Conservation (phyloP, 2,888 invertebrate genomes). For the Brachypalpus laphriformis region DNA sequence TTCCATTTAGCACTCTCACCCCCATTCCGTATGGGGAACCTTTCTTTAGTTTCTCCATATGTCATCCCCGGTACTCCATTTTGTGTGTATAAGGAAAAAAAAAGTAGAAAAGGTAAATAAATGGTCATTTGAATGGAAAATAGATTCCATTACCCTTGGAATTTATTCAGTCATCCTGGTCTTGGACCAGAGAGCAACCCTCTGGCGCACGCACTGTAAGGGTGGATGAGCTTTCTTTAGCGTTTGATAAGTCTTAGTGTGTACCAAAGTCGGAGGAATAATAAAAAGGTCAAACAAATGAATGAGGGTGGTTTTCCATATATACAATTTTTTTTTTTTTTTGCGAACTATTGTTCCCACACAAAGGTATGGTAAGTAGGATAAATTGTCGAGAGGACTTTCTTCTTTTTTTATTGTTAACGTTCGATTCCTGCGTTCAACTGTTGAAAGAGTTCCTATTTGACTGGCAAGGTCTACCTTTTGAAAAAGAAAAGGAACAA, state of each 20-base stretch:
- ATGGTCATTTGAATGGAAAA: conserved; percentile 74
- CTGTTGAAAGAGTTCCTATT: conserved; percentile 28
- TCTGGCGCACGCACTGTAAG: conserved; percentile 47
- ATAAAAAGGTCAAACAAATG: conserved; percentile 70
- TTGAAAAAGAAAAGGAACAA: not conserved
- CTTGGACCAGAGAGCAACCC: conserved; percentile 39
- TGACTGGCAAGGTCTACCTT: not conserved
- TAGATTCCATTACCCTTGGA: conserved; percentile 73
- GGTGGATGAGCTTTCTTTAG: conserved; percentile 44
- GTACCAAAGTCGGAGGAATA: conserved; percentile 30
- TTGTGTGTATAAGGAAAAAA: conserved; percentile 10
- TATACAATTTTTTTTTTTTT: not conserved
- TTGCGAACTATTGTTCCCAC: conserved; percentile 49
- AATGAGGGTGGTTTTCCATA: conserved; percentile 53
- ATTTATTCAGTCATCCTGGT: conserved; percentile 60
- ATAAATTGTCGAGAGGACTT: conserved; percentile 58
- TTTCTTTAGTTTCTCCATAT: conserved; percentile 64
- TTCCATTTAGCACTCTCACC: conserved; percentile 72
- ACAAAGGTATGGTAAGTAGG: conserved; percentile 71
- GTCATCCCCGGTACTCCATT: conserved; percentile 67
- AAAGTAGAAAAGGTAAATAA: conserved; percentile 67
- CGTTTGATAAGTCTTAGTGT: conserved; percentile 51
- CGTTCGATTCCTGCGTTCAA: conserved; percentile 41
- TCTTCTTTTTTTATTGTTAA: conserved; percentile 44
- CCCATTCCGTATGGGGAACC: conserved; percentile 4